Base-by-base conservation (phyloP, 2,113 vertebrate species). In the Phyllostomus hastatus region DNA sequence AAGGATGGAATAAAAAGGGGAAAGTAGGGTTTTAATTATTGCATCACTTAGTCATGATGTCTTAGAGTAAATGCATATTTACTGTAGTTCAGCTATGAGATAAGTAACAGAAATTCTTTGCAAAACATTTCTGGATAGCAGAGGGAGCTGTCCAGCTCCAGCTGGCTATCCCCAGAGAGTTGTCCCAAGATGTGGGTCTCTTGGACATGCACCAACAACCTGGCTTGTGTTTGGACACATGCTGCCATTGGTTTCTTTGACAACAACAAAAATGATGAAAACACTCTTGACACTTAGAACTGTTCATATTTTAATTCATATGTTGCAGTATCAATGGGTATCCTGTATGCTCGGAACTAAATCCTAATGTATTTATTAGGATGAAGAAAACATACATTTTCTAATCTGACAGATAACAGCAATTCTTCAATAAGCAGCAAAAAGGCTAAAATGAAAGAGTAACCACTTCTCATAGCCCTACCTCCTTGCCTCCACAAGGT, bases 281-380 rank as follows among this genome's bases (percentile, higher is more conserved):
- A 87, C 50, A 35, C 64, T 85, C 12, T 48, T 66, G 76, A 88
- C 52, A 76, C 82, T 72, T 91, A 84, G 78, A 94, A 96, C 7
- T 50, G 28, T n/a, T 83, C 26, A 43, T 16, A 41, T 86, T 94
- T 93, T 59, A 76, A 92, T 94, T 96, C 57, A 81, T 73, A 88
- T 96, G 91, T 76, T 57, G 75, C 33, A 79, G 69, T 57, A 88
- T 48, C 46, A 70, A 86, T 70, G 12, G 85, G 48, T 86, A 67
- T 57, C 35, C 87, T 61, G 10, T 80, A 70, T 75, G 80, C 70
- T 91, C 50, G 80, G 73, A 95, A 89, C 69, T 64, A 90, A 76
- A 79, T 70, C 38, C 35, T 94, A 73, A 81, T 82, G 6, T 75
- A 87, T 41, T 92, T 95, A 52, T 69, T 59, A 64, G 50, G 66